These are phyloP conservation scores for Dascillus cervinus DNA, from an alignment of 2,888 invertebrate genomes.

Conservation along the genomic window DNA sequence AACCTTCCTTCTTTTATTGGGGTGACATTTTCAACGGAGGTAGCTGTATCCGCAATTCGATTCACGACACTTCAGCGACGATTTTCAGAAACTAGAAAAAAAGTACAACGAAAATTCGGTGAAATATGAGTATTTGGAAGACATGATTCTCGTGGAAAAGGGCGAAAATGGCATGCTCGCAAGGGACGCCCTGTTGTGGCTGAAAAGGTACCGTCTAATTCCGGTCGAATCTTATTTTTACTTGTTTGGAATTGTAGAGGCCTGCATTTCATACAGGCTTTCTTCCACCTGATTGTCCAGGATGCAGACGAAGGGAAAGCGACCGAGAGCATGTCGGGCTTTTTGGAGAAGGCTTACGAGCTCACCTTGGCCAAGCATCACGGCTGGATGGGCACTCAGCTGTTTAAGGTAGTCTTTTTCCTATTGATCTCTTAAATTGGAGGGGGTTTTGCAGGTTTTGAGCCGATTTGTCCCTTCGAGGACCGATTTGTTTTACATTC, in stretches of 20 bases:
- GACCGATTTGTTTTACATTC: not conserved
- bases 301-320: conserved; percentile 32
- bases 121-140: conserved; percentile 52
- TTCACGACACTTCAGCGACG: too few species aligned
- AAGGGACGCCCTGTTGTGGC: conserved; percentile 59
- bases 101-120: conserved; percentile 44
- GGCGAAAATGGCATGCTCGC: conserved; percentile 43
- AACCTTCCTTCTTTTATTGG: too few species aligned
- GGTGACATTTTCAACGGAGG: too few species aligned
- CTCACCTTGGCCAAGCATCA: conserved; percentile 61
- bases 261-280: conserved; percentile 50
- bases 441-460: conserved; percentile 1
- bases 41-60: too few species aligned
- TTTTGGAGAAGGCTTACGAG: conserved; percentile 57
- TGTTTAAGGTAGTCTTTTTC: not conserved
- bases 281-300: conserved; percentile 46
- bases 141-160: conserved; percentile 54
- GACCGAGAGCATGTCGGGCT: conserved; percentile 50
- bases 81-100: conserved; percentile 52
- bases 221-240: not conserved
- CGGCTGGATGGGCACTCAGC: conserved; percentile 51
- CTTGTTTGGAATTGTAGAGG: conserved; percentile 40
- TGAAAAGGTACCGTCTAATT: conserved; percentile 50
- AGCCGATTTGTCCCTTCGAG: not conserved
- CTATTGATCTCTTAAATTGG: too few species aligned